These are phyloP conservation scores for Eupithecia tripunctaria DNA, from an alignment of 2,888 invertebrate species.

Conservation along the genomic window DNA sequence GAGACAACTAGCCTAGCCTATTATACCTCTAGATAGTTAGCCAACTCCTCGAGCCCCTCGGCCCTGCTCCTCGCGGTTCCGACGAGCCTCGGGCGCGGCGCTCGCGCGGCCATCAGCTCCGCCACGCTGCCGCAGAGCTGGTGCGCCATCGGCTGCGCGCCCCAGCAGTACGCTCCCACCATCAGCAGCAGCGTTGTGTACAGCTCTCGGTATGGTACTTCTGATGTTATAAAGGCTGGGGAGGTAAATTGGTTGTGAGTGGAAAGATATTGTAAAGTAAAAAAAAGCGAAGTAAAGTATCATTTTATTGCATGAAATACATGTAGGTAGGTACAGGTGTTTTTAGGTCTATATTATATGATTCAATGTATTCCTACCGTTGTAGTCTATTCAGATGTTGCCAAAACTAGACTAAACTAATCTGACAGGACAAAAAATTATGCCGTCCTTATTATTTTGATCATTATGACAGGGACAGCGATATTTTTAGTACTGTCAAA, in stretches of 20 bases:
- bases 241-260: neutral
- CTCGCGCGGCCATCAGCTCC: conserved; percentile 17
- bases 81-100: conserved; percentile 69
- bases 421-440: too few species aligned
- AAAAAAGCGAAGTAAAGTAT: too few species aligned
- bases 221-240: conserved; percentile 70
- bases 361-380: too few species aligned
- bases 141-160: conserved; percentile 33
- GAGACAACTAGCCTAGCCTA: too few species aligned
- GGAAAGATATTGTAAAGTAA: neutral
- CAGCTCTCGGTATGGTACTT: conserved; percentile 75
- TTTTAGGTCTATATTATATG: too few species aligned
- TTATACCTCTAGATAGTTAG: conserved; percentile 68
- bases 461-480: too few species aligned
- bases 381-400: too few species aligned
- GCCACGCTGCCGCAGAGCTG: conserved; percentile 13
- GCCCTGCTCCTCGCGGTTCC: conserved; percentile 56
- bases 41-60: conserved; percentile 76
- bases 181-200: conserved; percentile 60
- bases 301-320: too few species aligned
- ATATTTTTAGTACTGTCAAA: too few species aligned
- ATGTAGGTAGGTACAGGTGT: too few species aligned
- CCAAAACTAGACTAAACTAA: too few species aligned
- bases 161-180: conserved; percentile 58
- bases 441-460: too few species aligned